phyloP scores from a whole-genome alignment of 2,113 vertebrate genomes.

The Mormoops blainvillei region DNA sequence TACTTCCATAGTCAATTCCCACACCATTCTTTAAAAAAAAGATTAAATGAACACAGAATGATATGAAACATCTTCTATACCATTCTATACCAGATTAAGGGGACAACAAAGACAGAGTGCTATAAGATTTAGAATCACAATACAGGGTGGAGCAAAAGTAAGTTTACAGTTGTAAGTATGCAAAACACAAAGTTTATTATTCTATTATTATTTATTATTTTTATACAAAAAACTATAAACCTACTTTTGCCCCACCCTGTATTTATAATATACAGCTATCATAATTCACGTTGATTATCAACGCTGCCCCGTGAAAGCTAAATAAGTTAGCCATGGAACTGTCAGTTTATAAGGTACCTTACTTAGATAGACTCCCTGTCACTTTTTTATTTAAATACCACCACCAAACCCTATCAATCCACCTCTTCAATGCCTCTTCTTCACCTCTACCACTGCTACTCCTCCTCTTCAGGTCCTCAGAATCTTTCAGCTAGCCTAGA shows the following conservation, averaged over 20 bases:
- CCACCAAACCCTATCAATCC: not conserved
- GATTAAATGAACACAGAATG: constrained; percentile 35
- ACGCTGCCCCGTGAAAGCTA: not conserved
- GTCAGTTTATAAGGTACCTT: not conserved
- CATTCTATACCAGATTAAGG: not conserved
- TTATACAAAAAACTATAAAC: not conserved
- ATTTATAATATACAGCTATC: not conserved
- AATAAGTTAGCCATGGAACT: not conserved
- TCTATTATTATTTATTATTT: too few relatives aligned
- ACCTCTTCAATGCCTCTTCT: not conserved
- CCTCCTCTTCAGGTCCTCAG: not conserved
- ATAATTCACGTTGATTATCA: constrained; percentile 18
- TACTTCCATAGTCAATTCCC: too few relatives aligned
- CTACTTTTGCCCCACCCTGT: not conserved
- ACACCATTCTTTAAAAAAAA: not conserved
- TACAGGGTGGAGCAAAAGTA: not conserved
- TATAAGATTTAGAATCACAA: not conserved
- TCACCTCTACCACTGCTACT: not conserved
- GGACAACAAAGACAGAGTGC: not conserved
- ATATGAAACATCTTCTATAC: not conserved
- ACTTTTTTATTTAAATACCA: not conserved
- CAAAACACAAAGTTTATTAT: not conserved
- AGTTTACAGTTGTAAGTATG: not conserved
- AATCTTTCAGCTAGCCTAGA: not conserved
- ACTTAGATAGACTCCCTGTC: not conserved